Conservation (phyloP, 2,888 invertebrate genomes). For the Incurvaria masculella region DNA sequence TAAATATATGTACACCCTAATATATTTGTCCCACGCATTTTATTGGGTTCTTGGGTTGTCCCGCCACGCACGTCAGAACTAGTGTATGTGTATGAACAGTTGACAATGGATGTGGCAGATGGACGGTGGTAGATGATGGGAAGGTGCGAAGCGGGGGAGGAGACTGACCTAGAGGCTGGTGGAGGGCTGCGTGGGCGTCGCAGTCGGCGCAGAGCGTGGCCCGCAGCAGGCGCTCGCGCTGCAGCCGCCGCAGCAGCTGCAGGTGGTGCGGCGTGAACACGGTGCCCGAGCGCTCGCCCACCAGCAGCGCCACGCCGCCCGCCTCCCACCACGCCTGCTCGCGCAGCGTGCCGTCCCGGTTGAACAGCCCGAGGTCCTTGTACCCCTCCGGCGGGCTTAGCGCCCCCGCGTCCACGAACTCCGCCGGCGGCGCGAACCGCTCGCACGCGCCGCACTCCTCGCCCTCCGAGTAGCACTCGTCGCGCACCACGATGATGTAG, state of each 20-base stretch:
- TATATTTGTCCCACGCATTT: too few species aligned
- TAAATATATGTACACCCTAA: too few species aligned
- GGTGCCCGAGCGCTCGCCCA: slow-evolving; percentile 55
- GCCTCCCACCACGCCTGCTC: slow-evolving; percentile 59
- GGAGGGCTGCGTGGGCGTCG: slow-evolving; percentile 45
- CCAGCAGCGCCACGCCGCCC: slow-evolving; percentile 51
- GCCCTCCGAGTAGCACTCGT: slow-evolving; percentile 81
- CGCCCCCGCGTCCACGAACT: slow-evolving; percentile 77
- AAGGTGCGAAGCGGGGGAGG: slow-evolving; percentile 17
- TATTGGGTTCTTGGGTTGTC: too few species aligned
- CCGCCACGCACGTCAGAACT: too few species aligned
- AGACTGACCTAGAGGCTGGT: slow-evolving; percentile 50
- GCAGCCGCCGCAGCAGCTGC: slow-evolving; percentile 61
- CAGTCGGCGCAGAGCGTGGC: slow-evolving; percentile 53
- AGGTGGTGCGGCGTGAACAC: slow-evolving; percentile 66
- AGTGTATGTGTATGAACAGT: not conserved
- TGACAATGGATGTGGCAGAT: not conserved
- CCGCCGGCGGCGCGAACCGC: slow-evolving; percentile 63
- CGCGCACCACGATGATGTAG: slow-evolving; percentile 86
- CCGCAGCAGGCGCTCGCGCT: slow-evolving; percentile 58
- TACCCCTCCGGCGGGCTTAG: slow-evolving; percentile 90
- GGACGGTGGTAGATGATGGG: not conserved
- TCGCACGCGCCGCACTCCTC: slow-evolving; percentile 61
- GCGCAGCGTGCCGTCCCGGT: slow-evolving; percentile 52
- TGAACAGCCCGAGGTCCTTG: slow-evolving; percentile 75